Evolutionary conservation across 2,113 vertebrate species (phyloP), one percentile per base, ranked within the genome.

Genomic region (Odobenus rosmarus): DNA sequence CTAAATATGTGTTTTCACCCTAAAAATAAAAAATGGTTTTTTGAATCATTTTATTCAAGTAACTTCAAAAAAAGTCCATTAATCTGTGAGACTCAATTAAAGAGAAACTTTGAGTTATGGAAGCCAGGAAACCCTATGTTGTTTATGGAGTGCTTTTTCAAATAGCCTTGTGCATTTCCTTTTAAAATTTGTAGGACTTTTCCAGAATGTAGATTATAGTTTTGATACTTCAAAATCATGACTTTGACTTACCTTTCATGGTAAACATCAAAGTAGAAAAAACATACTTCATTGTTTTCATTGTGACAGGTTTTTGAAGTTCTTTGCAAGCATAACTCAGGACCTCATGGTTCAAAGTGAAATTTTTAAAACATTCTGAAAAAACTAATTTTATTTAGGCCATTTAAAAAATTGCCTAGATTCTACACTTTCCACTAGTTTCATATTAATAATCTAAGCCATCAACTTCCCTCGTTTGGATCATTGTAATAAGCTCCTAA

Each of bases 21-120:
- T 46, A 9, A 49, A 76, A 76, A n/a, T n/a, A 72, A 87, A 95
- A 67, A 62, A n/a, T 61, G 31, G 15, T 39, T 88, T 28, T 42
- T 74, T 81, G 71, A 89, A 61, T 93, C 59, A 88, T 80, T 89
- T 81, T 39, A 92, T 67, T 49, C 33, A 84, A 74, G 28, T 80
- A 72, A 94, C 28, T 85, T 97, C 39, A 33, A 92, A 91, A 92
- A 91, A 88, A 71, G 33, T 49, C 13, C 57, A 85, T 59, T 61
- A 92, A 88, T 89, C 24, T 39, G 10, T 67, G 62, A 92, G 39
- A 81, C 1, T 15, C 14, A 81, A 31, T 82, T 86, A 76, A 85
- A 89, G 24, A 83, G 23, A 53, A 95, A 80, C 6, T 24, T 82
- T 84, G 42, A 55, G 59, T 39, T 84, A 93, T 24, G 16, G 42